Base-by-base conservation (phyloP, 1,140 invertebrate species). In the Pogonomyrmex barbatus region DNA sequence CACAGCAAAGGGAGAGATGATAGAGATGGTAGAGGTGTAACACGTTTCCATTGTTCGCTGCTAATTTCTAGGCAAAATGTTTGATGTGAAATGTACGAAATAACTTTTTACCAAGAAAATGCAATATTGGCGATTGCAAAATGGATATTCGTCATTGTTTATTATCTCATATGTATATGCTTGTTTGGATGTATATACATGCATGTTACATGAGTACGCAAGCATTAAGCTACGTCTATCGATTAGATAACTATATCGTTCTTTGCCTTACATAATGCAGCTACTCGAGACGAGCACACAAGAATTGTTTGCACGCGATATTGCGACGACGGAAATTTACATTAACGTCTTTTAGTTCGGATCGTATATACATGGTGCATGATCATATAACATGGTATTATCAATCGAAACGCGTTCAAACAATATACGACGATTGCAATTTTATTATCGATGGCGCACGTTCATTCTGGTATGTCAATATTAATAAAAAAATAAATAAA, bases 171-270 rank as follows among this genome's bases (percentile, higher is more conserved):
- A 2, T 3, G n/a, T n/a, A 33, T 12, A n/a, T 12, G 17, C 2
- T n/a, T 1, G 2, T 42, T 9, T 8, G 3, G 12, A 36, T 24
- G n/a, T 42, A 24, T 30, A 17, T 8, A 5, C 14, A n/a, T 71
- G 10, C 54, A 42, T 39, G 30, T 73, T 33, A 24, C 14, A 56
- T 6, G 42, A 73, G 42, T 75, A 60, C 42, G 54, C 67, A 60
- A 60, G 54, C 47, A 75, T 83, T 75, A 83, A 73, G 42, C 63
- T 58, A 56, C 63, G 36, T 83, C 10, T 75, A 83, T 83, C 70
- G 79, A 83, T 83, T 75, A 83, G 54, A 73, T 75, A 83, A 83
- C 67, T 75, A 83, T 62, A 73, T 83, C 56, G 68, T 75, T 83
- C 67, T 75, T 82, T 71, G 78, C 39, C 42, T 73, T 62, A 75